Evolutionary conservation across 1,140 invertebrate species (phyloP), one percentile per base, ranked within the genome.

Genomic region (Acromyrmex heyeri): DNA sequence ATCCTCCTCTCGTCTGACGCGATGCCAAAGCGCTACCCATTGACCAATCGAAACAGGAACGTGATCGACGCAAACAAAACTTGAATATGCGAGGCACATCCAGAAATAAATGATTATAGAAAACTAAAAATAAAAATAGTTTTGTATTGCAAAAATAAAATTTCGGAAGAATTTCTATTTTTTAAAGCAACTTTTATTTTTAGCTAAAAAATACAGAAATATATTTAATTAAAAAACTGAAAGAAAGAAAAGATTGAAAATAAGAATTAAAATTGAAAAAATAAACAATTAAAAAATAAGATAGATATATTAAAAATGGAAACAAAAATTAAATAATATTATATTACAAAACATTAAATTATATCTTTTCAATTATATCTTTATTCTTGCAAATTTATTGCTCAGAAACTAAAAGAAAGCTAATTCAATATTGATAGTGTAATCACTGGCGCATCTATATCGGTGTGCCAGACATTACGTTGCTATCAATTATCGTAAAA

Each of bases 1-100:
- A 18, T 83, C 55, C 48, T n/a, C 21, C 24, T 3, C 65, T 38
- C 21, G 30, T 53, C 78, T n/a, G 61, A 62, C 55, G 70, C 79
- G 69, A 82, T 27, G 57, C 55, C 48, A 21, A 81, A 70, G 48
- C 48, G n/a, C 14, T 69, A 55, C 24, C 21, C 53, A 44, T 83
- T 83, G 79, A 62, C 69, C 79, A 75, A 83, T 73, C 61, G 34
- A 73, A 73, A 73, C 30, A 24, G 21, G 5, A 75, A 83, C 79
- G 67, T 73, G 67, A 82, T 73, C 38, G 38, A 14, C 18, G 38
- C 14, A 14, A 83, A 44, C 69, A 50, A 55, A 61, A 75, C 62
- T 83, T 55, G 55, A 62, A 62, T 83, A 73, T 73, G 44, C 69
- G 50, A 21, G 30, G 12, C 24, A 14, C 69, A 48, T 75, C 21